Base-by-base conservation (phyloP, 2,888 invertebrate genomes). In the Himalopsyche kuldschensis region DNA sequence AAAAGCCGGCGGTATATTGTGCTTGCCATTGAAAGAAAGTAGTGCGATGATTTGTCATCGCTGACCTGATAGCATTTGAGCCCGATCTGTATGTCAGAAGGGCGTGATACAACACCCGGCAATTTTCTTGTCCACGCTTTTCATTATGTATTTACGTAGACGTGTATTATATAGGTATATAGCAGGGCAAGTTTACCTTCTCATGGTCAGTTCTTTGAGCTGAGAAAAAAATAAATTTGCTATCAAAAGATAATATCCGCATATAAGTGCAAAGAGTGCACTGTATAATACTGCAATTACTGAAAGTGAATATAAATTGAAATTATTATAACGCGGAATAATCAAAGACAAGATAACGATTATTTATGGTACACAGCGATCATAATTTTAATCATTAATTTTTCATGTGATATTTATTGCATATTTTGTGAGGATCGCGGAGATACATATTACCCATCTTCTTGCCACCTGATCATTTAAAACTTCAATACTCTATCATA, bases 61-160 rank as follows among this genome's bases (percentile, higher is more conserved):
- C 55, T 55, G 55, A 20, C n/a, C 24, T 55, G 55, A 55, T 55
- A n/a, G 55, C 55, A 20, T 20, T 55, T 10, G 55, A n/a, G 55
- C 20, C 55, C 15, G 41, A 55, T 55, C 55, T 55, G 55, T 55
- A 55, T 11, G 55, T 20, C n/a, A n/a, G 15, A 20, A 20, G 30
- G 79, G 47, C 80, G 80, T 41, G 75, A n/a, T 77, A 32, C 27
- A 20, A 55, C 77, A 30, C 78, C 35, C 78, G 24, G 32, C 82
- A 78, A 82, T 82, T 82, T 82, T 79, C 75, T 75, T 75, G 82
- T 82, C 79, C 41, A 41, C 75, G 41, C 79, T 35, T 78, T 82
- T 82, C 78, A 79, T 82, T 82, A 78, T 46, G 30, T 78, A 82
- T 82, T 82, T 82, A 79, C 79, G 27, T 48, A 79, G 47, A 24